Evolutionary conservation across 2,888 invertebrate genomes (phyloP).

Genomic region (Drosophila barbarae): DNA sequence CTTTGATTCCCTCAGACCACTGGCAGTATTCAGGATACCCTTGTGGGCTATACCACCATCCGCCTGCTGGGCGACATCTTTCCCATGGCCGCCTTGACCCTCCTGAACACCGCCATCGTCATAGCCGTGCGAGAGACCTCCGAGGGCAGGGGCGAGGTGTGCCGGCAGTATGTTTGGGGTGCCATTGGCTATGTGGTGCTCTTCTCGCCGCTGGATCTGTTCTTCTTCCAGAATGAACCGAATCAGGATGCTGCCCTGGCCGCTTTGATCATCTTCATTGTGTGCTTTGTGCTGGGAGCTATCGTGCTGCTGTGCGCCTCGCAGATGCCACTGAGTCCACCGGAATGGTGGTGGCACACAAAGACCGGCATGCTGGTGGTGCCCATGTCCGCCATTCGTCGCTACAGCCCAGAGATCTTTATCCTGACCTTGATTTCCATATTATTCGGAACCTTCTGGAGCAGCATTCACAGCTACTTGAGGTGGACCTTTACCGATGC

Average conservation of each 20-base stretch:
- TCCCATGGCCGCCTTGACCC: constrained; percentile 85
- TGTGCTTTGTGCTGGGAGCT: constrained; percentile 84
- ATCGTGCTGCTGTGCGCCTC: constrained; percentile 81
- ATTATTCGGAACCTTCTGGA: constrained; percentile 88
- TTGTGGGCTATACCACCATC: constrained; percentile 86
- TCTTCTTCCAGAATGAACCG: constrained; percentile 77
- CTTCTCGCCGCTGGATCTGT: constrained; percentile 81
- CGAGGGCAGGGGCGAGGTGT: constrained; percentile 88
- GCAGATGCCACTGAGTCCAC: constrained; percentile 88
- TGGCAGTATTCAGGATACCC: constrained; percentile 85
- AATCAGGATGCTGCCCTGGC: constrained; percentile 63
- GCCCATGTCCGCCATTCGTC: constrained; percentile 89
- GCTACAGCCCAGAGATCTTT: constrained; percentile 87
- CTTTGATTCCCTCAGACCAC: constrained; percentile 61
- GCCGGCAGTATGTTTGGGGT: constrained; percentile 88
- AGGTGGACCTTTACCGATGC: constrained; percentile 82
- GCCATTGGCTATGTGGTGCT: constrained; percentile 87
- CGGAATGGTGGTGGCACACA: constrained; percentile 94
- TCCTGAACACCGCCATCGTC: constrained; percentile 88
- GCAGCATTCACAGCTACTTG: constrained; percentile 88
- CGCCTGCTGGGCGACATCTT: constrained; percentile 88
- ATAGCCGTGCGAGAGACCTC: constrained; percentile 91
- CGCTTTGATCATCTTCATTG: constrained; percentile 75
- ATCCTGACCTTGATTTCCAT: constrained; percentile 86
- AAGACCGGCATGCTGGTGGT: constrained; percentile 87